Evolutionary conservation across 2,113 vertebrate species (phyloP).

Genomic region (Setophaga petechia): DNA sequence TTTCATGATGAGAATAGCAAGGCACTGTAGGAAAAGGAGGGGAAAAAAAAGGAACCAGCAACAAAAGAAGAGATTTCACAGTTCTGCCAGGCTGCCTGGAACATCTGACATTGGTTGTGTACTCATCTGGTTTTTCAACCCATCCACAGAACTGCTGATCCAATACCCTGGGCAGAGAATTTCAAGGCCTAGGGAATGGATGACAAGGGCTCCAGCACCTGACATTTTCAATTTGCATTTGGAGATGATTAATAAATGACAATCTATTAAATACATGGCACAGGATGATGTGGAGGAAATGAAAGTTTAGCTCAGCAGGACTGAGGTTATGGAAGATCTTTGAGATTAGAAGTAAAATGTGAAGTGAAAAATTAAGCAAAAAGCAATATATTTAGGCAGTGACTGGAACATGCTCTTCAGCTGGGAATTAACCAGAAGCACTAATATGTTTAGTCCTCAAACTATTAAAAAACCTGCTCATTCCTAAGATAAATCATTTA

Average conservation of each 20-base stretch:
- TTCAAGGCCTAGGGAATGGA: background rate
- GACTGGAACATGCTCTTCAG: background rate
- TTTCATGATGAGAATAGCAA: background rate
- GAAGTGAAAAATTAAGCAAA: background rate
- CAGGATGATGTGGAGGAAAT: background rate
- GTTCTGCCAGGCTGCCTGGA: background rate
- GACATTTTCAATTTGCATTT: constrained; percentile 29
- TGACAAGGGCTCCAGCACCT: background rate
- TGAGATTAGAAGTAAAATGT: background rate
- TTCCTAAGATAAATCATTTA: background rate
- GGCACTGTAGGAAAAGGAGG: background rate
- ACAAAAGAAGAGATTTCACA: background rate
- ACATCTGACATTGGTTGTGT: background rate
- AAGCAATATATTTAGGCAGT: background rate
- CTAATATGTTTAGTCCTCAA: background rate
- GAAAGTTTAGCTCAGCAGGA: constrained; percentile 4
- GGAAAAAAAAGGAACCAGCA: background rate
- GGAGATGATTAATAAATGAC: constrained; percentile 18
- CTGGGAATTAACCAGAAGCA: background rate
- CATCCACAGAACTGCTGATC: background rate
- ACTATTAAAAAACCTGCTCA: background rate
- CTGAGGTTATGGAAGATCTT: background rate
- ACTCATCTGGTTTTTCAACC: background rate
- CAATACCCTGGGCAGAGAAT: background rate
- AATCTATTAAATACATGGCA: background rate